Base-by-base conservation (phyloP, 1,140 invertebrate species). In the fruit fly (Drosophila melanogaster) region DNA sequence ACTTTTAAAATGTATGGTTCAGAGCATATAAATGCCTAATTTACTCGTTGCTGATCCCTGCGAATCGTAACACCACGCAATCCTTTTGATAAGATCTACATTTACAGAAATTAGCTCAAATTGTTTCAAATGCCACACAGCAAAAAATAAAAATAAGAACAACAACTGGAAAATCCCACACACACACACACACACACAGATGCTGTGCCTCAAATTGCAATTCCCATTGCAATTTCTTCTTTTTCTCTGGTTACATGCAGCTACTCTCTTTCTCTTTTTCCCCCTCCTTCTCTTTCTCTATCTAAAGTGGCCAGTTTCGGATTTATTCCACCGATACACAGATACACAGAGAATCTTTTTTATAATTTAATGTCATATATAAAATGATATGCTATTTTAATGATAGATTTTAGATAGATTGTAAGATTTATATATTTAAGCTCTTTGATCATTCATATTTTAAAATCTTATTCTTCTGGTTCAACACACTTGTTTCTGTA, bases 51-150 rank as follows among this genome's bases (percentile, higher is more conserved):
- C 22, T 69, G 26, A 69, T 69, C 64, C 33, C 50, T 49, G 43
- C 26, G 24, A 15, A 30, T 33, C 53, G 37, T n/a, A 41, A n/a
- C 53, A 30, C 35, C 15, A 59, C 12, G 17, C n/a, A 49, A 44
- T 69, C 64, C 43, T 69, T 67, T 59, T 66, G 72, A 75, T 76
- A 49, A 66, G 73, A 76, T 76, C 61, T 66, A 66, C 49, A 65
- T 76, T 57, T 60, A 72, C 55, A 60, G 49, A 76, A 76, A 76
- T 76, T 75, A 75, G 70, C 73, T 76, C 40, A 76, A 76, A 76
- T 76, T 76, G 71, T 76, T 66, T 76, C 70, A 75, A 76, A 76
- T 76, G 71, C 73, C 60, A 76, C 54, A 26, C 70, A 57, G 41
- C 35, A 33, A 30, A 30, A 11, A 14, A 60, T n/a, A 41, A 26